These are phyloP conservation scores for Mantis religiosa DNA, from an alignment of 2,888 invertebrate genomes.

Conservation along the genomic window DNA sequence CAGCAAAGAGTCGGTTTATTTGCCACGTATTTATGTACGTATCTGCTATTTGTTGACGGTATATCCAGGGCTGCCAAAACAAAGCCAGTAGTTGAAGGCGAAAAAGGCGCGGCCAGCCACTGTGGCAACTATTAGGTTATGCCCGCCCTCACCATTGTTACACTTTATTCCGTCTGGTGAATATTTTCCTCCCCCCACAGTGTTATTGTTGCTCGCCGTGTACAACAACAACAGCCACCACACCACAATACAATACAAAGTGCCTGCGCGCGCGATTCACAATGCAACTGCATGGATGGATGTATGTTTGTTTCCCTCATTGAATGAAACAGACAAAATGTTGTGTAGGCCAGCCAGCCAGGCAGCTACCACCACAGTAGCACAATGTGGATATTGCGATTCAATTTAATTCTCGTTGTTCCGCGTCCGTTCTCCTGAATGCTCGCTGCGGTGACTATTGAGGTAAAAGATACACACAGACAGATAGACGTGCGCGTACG, in stretches of 20 bases:
- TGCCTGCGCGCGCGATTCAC: slow-evolving; percentile 12
- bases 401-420: slow-evolving; percentile 30
- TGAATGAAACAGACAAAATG: slow-evolving; percentile 26
- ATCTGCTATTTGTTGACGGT: not conserved
- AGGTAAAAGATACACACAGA: slow-evolving; percentile 25
- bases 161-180: slow-evolving; percentile 14
- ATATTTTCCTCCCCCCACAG: slow-evolving; percentile 1
- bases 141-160: not conserved
- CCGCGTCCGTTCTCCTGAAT: slow-evolving; percentile 25
- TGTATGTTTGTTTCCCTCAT: slow-evolving; percentile 22
- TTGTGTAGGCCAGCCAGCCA: not conserved
- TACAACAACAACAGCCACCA: slow-evolving; percentile 13
- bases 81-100: not conserved
- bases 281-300: slow-evolving; percentile 10
- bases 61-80: not conserved
- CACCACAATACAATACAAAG: slow-evolving; percentile 19
- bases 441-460: slow-evolving; percentile 14
- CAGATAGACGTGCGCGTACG: slow-evolving; percentile 9
- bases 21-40: not conserved
- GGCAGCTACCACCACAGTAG: not conserved
- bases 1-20: not conserved
- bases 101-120: not conserved
- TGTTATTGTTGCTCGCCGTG: slow-evolving; percentile 26
- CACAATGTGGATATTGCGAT: slow-evolving; percentile 26
- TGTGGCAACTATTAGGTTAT: slow-evolving; percentile 13